Evolutionary conservation across 2,113 vertebrate species (phyloP).

Genomic region (Panurus biarmicus): DNA sequence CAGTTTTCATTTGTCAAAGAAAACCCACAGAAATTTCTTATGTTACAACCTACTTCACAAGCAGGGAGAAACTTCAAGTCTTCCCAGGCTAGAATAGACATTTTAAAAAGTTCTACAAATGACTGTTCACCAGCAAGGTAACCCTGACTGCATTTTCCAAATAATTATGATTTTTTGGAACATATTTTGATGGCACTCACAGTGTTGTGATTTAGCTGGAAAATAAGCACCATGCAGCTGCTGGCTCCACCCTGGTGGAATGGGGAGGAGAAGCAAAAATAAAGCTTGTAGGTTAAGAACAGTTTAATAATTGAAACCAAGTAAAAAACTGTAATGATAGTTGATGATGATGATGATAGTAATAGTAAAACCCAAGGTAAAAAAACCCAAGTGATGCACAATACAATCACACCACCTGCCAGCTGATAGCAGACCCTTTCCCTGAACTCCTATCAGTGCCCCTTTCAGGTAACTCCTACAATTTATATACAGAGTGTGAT

Average conservation of each 20-base stretch:
- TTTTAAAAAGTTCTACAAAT: background rate
- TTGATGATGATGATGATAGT: background rate
- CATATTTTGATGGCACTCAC: background rate
- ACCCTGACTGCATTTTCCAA: background rate
- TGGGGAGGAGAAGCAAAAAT: background rate
- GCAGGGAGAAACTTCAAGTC: background rate
- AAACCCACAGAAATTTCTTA: background rate
- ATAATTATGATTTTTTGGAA: background rate
- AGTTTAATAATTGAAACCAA: background rate
- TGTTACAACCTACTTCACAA: background rate
- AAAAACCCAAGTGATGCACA: background rate
- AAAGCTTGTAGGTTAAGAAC: background rate
- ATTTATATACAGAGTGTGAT: background rate
- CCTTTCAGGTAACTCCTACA: background rate
- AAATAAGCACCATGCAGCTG: background rate
- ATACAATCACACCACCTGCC: background rate
- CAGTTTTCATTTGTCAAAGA: background rate
- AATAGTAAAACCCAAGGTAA: background rate
- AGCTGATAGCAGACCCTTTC: background rate
- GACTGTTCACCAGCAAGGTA: background rate
- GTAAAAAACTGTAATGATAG: background rate
- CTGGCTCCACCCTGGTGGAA: background rate
- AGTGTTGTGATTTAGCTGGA: background rate
- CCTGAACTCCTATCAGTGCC: background rate
- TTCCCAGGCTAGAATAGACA: background rate